phyloP scores from a whole-genome alignment of 2,797 vertebrate genomes.

The Bryconaethiops microstoma region DNA sequence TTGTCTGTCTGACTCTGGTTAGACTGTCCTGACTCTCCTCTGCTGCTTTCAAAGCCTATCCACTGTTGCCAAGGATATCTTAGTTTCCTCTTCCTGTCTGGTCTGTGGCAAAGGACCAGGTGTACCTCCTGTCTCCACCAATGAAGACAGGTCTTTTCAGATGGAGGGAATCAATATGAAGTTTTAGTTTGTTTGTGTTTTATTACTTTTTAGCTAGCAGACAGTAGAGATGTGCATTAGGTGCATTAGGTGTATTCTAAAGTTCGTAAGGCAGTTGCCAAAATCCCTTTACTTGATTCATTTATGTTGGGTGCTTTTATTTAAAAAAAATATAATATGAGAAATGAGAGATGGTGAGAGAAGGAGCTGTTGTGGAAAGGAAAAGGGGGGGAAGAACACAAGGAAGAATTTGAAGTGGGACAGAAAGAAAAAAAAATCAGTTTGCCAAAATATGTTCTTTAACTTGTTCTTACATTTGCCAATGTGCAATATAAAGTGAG shows the following conservation, averaged over 20 bases:
- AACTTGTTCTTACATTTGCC: not conserved
- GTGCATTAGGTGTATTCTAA: not conserved
- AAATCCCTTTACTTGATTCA: conserved; percentile 40
- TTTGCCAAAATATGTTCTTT: not conserved
- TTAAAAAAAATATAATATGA: not conserved
- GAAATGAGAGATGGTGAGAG: not conserved
- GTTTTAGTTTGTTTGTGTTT: conserved; percentile 15
- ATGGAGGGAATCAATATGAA: not conserved
- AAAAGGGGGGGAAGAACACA: conserved; percentile 45
- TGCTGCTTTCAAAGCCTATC: conserved; percentile 11
- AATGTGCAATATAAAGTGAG: conserved; percentile 11
- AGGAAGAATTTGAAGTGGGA: not conserved
- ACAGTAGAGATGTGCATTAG: not conserved
- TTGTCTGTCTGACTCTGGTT: not conserved
- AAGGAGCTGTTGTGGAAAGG: not conserved
- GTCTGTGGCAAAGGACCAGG: conserved; percentile 1
- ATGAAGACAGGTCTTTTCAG: not conserved
- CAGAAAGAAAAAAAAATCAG: not conserved
- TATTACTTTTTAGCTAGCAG: conserved; percentile 3
- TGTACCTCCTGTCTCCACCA: not conserved
- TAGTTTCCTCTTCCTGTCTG: conserved; percentile 11
- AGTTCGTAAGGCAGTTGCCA: conserved; percentile 20
- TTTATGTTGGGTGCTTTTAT: conserved; percentile 18
- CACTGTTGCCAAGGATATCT: not conserved
- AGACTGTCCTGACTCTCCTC: not conserved